A percentile compares a stretch with the other conserved stretches of the same genome.
phyloP scores from a whole-genome alignment of 2,888 invertebrate species.

The Sminthurinus aureus region DNA sequence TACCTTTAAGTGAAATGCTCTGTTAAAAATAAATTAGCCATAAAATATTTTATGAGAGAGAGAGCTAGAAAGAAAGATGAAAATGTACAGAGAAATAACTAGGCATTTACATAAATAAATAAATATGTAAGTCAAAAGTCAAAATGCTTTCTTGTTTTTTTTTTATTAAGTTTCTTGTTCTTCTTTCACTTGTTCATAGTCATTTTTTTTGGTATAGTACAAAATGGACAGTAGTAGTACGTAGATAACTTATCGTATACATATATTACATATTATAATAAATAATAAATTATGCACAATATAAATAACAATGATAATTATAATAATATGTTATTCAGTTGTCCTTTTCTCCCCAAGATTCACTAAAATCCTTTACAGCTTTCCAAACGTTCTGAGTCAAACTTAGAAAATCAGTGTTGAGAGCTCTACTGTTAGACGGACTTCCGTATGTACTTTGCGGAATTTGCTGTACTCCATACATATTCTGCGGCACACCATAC shows the following conservation, averaged over 20 bases:
- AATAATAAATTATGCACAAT: no score
- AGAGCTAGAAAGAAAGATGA: not conserved
- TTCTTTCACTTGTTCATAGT: no score
- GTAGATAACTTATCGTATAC: no score
- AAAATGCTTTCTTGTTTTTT: no score
- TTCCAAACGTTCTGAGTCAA: slow-evolving; percentile 44
- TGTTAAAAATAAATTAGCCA: slow-evolving; percentile 33
- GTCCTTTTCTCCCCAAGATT: slow-evolving; percentile 28
- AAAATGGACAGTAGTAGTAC: no score
- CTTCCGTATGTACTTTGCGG: slow-evolving; percentile 38
- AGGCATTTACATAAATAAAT: slow-evolving; percentile 30
- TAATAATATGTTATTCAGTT: no score
- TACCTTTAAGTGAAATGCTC: no score
- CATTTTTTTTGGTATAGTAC: no score
- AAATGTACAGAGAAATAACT: not conserved
- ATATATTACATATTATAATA: no score
- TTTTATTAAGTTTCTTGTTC: no score
- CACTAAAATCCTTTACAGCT: slow-evolving; percentile 35
- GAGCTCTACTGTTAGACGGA: slow-evolving; percentile 30
- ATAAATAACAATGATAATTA: no score
- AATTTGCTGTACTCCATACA: slow-evolving; percentile 44
- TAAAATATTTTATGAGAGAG: not conserved
- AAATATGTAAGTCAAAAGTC: no score
- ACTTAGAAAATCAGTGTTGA: slow-evolving; percentile 34
- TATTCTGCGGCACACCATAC: slow-evolving; percentile 37